Base-by-base conservation (phyloP, 2,113 vertebrate species). In the Synodontis membranacea region DNA sequence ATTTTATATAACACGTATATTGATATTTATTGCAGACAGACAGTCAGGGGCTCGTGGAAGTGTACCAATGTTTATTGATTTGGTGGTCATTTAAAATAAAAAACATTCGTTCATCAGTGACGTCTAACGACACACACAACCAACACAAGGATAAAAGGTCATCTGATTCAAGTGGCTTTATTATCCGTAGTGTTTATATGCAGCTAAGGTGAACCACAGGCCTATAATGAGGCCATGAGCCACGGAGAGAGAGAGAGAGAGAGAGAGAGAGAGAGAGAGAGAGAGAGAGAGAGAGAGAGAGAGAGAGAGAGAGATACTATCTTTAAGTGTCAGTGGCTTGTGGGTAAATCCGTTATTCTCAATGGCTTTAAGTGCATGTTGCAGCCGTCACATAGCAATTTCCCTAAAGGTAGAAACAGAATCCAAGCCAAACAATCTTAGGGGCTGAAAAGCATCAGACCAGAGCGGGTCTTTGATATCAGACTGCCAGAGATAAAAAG, bases 141-240 rank as follows among this genome's bases (percentile, higher is more conserved):
- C 15, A 70, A 39, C 5, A 39, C 62, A 28, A 62, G 72, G 9
- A 39, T n/a, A 37, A 80, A 80, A 23, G 2, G n/a, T 8, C 3
- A 84, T 34, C 58, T 82, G 74, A n/a, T 68, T 74, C 2, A 78
- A 79, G 80, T 83, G 72, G 48, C 70, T 79, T 88, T 39, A 70
- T 72, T 88, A 82, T 46, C 64, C 46, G 64, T 44, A 82, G 64
- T 58, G 80, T 19, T 76, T 79, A 34, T 84, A 80, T 25, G 62
- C 52, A 66, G 37, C 34, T 64, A 54, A 64, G 39, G 48, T 86
- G 48, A 39, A 68, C 17, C 14, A 14, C 52, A 60, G 39, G 70
- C 23, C 44, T 34, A 3, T 34, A 44, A 37, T 48, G 82, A 44
- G 25, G 14, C 17, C 17, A 44, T 39, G 37, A 84, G 17, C 5